Conservation (phyloP, 1,140 invertebrate genomes). For the Daktulosphaira vitifoliae region DNA sequence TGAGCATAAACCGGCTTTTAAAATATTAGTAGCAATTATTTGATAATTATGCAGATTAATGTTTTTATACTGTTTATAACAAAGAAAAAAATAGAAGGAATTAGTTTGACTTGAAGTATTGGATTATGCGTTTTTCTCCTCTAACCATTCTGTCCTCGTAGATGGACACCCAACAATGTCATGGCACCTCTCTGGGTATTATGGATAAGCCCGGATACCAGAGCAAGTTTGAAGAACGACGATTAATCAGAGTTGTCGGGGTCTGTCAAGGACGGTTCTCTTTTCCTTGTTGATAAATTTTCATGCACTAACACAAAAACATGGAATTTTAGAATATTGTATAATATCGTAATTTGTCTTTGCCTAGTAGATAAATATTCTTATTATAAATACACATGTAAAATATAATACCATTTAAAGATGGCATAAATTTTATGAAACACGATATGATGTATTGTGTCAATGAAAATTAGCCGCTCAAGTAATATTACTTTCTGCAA, state of each 20-base stretch:
- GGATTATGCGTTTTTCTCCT: no score
- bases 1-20: no score
- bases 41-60: no score
- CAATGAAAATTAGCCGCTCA: background rate
- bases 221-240: background rate
- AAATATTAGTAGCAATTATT: no score
- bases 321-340: background rate
- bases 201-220: background rate
- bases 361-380: background rate
- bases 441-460: background rate
- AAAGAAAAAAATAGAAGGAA: no score
- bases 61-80: no score
- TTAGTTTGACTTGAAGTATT: no score
- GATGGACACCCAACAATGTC: no score
- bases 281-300: slow-evolving; percentile 21
- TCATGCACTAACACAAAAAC: slow-evolving; percentile 2
- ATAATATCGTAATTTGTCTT: slow-evolving; percentile 12
- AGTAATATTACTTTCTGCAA: no score
- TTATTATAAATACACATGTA: slow-evolving; percentile 11
- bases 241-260: slow-evolving; percentile 18
- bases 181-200: background rate
- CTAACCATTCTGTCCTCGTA: no score
- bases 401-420: background rate
- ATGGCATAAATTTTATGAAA: background rate
- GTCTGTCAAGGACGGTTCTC: background rate